These are phyloP conservation scores for Cynopterus sphinx DNA, from an alignment of 2,797 vertebrate species.

Conservation along the genomic window DNA sequence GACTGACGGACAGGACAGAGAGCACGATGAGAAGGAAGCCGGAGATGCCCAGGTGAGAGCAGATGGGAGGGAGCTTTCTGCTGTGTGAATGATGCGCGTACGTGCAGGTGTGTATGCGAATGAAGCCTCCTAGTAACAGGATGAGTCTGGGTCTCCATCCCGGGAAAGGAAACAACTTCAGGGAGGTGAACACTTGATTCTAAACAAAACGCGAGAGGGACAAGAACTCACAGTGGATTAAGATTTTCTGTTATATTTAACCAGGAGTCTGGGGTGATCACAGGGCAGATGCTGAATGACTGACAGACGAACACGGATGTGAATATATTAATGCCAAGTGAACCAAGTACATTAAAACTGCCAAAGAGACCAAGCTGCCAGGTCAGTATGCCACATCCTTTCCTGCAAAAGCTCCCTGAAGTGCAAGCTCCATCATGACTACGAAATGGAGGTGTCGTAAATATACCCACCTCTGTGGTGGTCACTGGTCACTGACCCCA, in stretches of 20 bases:
- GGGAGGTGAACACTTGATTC: not conserved
- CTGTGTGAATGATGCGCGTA: not conserved
- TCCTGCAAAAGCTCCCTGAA: not conserved
- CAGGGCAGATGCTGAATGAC: not conserved
- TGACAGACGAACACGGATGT: not conserved
- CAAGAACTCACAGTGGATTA: rapidly evolving
- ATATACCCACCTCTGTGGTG: not conserved
- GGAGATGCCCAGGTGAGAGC: not conserved
- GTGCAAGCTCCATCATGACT: rapidly evolving
- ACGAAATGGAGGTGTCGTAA: rapidly evolving
- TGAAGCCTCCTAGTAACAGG: not conserved
- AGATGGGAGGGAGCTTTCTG: not conserved
- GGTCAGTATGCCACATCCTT: not conserved
- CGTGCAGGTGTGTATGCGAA: not conserved
- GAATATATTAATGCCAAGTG: not conserved
- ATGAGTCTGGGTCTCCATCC: not conserved
- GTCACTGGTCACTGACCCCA: rapidly evolving
- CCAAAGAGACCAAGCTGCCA: not conserved
- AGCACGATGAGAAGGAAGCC: not conserved
- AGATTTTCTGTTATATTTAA: not conserved
- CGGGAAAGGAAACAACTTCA: not conserved
- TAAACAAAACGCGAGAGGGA: not conserved
- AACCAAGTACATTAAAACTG: not conserved
- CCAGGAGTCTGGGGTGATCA: not conserved
- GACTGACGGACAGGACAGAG: too few relatives aligned